Base-by-base conservation (phyloP, 2,888 invertebrate genomes). In the Zhuqinia jingwanae region DNA sequence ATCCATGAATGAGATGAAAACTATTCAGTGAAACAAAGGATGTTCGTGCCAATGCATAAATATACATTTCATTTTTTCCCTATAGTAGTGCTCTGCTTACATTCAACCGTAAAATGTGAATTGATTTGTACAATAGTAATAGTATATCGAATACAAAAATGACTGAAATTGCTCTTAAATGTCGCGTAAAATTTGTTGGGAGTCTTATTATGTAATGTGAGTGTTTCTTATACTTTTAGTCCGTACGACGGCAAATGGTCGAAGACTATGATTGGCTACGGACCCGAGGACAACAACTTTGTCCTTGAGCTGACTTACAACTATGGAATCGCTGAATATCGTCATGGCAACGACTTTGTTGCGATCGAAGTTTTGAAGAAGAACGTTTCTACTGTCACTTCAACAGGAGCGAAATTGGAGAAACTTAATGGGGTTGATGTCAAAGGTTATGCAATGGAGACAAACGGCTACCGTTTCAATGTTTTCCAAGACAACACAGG, bases 181-280 rank as follows among this genome's bases (percentile, higher is more conserved):
- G 10, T n/a, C 30, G 2, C 8, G 6, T 30, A 30, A 65, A 77
- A 68, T 15, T n/a, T n/a, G n/a, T n/a, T n/a, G n/a, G n/a, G n/a
- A n/a, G n/a, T n/a, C n/a, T n/a, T n/a, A n/a, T n/a, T n/a, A n/a
- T n/a, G n/a, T n/a, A n/a, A n/a, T 76, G 36, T 36, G 36, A 36
- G n/a, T n/a, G n/a, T 36, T 36, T 36, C 36, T 65, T 80, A 85
- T 50, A 75, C 80, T 93, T 93, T 45, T 92, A 98, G 98, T n/a
- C 98, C 98, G 0, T 99, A 99, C 92, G 97, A 97, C 91, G 98
- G 98, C 91, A 95, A 97, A 91, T 99, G 99, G 99, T 98, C 98
- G 92, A 99, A 99, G 93, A 99, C 99, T 0, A 99, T 99, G 99
- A 95, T 99, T 65, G 99, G 99, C 0, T 99, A 98, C 93, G 99